phyloP scores from a whole-genome alignment of 2,797 vertebrate genomes.

The Anniella stebbinsi region DNA sequence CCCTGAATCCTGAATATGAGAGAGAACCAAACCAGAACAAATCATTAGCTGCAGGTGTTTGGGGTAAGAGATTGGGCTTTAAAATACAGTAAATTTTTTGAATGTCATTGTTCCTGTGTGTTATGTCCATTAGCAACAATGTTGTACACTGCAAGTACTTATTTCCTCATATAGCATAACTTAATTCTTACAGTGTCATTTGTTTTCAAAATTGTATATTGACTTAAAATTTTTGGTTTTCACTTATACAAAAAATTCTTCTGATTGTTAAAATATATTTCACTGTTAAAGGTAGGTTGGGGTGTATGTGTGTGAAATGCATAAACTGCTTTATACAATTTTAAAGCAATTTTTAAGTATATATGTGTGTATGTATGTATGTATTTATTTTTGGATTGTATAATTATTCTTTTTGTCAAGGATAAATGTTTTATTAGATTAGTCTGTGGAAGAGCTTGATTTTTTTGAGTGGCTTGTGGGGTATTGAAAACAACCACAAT shows the following conservation, averaged over 20 bases:
- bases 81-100: not conserved
- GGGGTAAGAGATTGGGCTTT: conserved; percentile 80
- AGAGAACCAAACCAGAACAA: conserved; percentile 82
- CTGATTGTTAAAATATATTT: not conserved
- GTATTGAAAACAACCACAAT: not conserved
- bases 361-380: too few species aligned
- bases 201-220: not conserved
- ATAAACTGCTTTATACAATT: too few species aligned
- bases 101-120: too few species aligned
- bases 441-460: not conserved
- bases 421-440: not conserved
- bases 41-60: conserved; percentile 82
- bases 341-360: too few species aligned
- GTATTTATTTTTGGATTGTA: not conserved
- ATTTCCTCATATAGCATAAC: too few species aligned
- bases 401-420: not conserved
- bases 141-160: not conserved
- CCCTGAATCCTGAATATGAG: conserved; percentile 83
- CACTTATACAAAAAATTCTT: not conserved
- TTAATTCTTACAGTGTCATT: not conserved
- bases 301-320: not conserved
- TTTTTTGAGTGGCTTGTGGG: not conserved
- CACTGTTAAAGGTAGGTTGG: not conserved
- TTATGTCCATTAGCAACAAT: too few species aligned
- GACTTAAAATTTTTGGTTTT: not conserved